Evolutionary conservation across 30 jellyfish, hydroid and myxozoan genomes (phyloP).

Genomic region (Phacellophora camtschatica): DNA sequence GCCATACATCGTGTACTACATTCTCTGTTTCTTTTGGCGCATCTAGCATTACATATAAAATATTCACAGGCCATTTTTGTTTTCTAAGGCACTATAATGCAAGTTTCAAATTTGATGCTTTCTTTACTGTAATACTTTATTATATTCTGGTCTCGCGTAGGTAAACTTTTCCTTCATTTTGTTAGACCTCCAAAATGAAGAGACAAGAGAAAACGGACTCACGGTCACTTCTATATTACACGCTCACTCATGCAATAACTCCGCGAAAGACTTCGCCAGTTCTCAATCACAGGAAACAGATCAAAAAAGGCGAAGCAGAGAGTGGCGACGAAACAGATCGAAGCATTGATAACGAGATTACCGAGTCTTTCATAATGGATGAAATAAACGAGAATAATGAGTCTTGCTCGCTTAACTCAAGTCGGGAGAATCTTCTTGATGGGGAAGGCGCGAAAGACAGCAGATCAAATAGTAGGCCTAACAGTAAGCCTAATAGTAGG

Average conservation of each 20-base stretch:
- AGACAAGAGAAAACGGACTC: neutral
- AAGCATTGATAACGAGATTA: slow-evolving; percentile 59
- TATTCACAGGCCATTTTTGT: too few relatives aligned
- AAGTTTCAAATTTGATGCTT: too few relatives aligned
- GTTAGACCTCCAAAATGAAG: slow-evolving; percentile 22
- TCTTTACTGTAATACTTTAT: too few relatives aligned
- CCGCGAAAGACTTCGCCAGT: slow-evolving; percentile 38
- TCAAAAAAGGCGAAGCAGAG: slow-evolving; percentile 8
- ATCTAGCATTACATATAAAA: too few relatives aligned
- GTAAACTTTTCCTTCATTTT: too few relatives aligned
- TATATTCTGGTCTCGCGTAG: too few relatives aligned
- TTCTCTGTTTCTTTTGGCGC: too few relatives aligned
- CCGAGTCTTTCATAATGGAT: slow-evolving; percentile 70
- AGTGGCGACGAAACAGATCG: slow-evolving; percentile 67
- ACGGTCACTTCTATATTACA: slow-evolving; percentile 33
- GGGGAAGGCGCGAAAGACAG: slow-evolving; percentile 14
- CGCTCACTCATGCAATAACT: slow-evolving; percentile 63
- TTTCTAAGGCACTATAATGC: too few relatives aligned
- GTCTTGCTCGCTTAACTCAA: slow-evolving; percentile 58
- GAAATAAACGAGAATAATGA: slow-evolving; percentile 46
- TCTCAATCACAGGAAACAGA: slow-evolving; percentile 4
- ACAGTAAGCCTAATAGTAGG: slow-evolving; percentile 34
- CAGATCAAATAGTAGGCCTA: slow-evolving; percentile 9
- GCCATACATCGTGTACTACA: too few relatives aligned
- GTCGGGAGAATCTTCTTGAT: slow-evolving; percentile 59